Base-by-base conservation (phyloP, 2,797 vertebrate species). In the Salmo trutta region DNA sequence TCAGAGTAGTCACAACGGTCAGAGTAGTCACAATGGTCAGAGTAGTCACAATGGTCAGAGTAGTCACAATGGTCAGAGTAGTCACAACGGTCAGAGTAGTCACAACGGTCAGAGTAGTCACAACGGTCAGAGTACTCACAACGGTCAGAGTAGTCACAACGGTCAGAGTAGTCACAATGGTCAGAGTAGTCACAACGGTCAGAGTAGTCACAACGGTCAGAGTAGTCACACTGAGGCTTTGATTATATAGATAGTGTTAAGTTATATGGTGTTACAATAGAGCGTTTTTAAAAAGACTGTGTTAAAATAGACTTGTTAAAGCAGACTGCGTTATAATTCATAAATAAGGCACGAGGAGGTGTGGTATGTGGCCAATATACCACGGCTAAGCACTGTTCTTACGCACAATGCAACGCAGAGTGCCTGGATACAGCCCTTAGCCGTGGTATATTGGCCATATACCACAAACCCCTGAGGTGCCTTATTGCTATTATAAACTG, bases 241-340 rank as follows among this genome's bases (percentile, higher is more conserved):
- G 19, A 59, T 59, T 59, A 17, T 29, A 66, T 8, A 29, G 77
- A 7, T 36, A 5, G 15, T 67, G 15, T 73, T 27, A 52, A 0
- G 8, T 17, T 17, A 6, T 17, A 16, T 6, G 54, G 65, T 67
- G 47, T 65, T 52, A 47, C 33, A 47, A 29, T 33, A 29, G 66
- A n/a, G 51, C 47, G 41, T 66, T 72, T 75, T 52, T 4, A 79
- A 71, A 66, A 56, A 64, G 24, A 21, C 47, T 70, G 19, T 71
- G n/a, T 71, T 71, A 24, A 33, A 71, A 3, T n/a, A 15, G 69
- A 71, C 7, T 10, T 65, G 21, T n/a, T 14, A 65, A 24, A 65
- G 12, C 8, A 65, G 51, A 66, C 4, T 12, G 71, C 16, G 12
- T 62, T 59, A 62, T 70, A 65, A 74, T 33, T 5, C 5, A 33